Conservation (phyloP, 2,797 vertebrate species). For the Lutjanus campechanus region DNA sequence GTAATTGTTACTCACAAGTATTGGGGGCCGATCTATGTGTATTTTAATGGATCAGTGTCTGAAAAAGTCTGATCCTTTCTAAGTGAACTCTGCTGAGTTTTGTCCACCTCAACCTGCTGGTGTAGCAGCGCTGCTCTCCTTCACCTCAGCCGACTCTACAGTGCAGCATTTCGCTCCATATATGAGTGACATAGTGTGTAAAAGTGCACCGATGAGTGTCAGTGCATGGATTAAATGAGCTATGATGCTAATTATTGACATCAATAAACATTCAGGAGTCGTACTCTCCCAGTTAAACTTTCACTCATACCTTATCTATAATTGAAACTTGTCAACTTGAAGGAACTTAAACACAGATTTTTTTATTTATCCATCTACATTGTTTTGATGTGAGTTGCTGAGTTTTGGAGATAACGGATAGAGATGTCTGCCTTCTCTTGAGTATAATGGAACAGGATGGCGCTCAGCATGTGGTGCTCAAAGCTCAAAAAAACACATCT, state of each 20-base stretch:
- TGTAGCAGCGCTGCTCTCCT: not conserved
- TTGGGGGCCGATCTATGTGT: too few species aligned
- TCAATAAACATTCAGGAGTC: not conserved
- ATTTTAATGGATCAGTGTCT: not conserved
- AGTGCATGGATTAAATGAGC: not conserved
- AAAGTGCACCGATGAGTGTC: not conserved
- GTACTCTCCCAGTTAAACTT: not conserved
- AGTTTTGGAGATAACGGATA: too few species aligned
- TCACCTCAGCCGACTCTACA: not conserved
- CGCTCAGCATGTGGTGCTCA: too few species aligned
- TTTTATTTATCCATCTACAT: too few species aligned
- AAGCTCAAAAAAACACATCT: too few species aligned
- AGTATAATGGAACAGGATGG: too few species aligned
- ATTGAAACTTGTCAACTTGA: not conserved
- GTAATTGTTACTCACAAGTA: constrained; percentile 40
- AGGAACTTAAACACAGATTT: too few species aligned
- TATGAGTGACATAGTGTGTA: not conserved
- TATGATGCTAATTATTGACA: not conserved
- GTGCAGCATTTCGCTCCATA: not conserved
- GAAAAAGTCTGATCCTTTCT: not conserved
- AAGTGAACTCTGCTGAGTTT: not conserved
- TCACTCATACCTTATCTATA: not conserved
- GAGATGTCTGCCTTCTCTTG: too few species aligned
- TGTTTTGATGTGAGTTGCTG: too few species aligned
- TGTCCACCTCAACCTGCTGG: too few species aligned